These are phyloP conservation scores for Meiosimyza platycephala DNA, from an alignment of 2,888 invertebrate genomes.

Conservation along the genomic window DNA sequence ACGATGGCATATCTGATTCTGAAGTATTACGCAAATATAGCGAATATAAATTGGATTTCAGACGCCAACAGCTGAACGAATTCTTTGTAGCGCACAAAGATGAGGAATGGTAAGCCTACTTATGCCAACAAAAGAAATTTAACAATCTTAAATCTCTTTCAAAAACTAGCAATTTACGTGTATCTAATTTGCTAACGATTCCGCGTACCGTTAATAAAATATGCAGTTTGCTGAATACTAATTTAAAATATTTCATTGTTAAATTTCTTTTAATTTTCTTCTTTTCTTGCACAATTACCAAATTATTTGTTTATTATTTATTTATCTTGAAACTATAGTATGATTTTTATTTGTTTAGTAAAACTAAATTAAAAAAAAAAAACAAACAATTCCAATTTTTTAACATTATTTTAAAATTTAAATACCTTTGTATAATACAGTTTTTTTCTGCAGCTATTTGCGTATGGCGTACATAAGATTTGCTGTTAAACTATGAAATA, in stretches of 20 bases:
- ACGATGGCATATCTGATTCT: constrained; percentile 97
- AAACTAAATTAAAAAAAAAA: constrained; percentile 7
- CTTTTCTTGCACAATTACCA: constrained; percentile 29
- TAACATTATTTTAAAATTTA: constrained; percentile 42
- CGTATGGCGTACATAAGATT: constrained; percentile 54
- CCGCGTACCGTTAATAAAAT: neutral
- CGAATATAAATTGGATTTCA: constrained; percentile 98
- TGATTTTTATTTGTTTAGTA: constrained; percentile 32
- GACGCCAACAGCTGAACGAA: constrained; percentile 95
- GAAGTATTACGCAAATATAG: constrained; percentile 97
- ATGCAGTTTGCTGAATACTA: no score
- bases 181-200: constrained; percentile 2
- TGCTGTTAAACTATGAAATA: constrained; percentile 43
- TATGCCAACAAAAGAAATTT: constrained; percentile 37
- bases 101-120: constrained; percentile 93
- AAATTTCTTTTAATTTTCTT: constrained; percentile 35
- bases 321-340: neutral
- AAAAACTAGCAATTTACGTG: constrained; percentile 1
- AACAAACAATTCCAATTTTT: constrained; percentile 42
- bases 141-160: constrained; percentile 22
- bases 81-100: constrained; percentile 99
- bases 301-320: neutral
- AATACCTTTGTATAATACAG: constrained; percentile 57
- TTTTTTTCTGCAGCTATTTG: constrained; percentile 65
- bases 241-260: constrained; percentile 9